Evolutionary conservation across 2,113 vertebrate species (phyloP).

Genomic region (Cranoglanis bouderius): DNA sequence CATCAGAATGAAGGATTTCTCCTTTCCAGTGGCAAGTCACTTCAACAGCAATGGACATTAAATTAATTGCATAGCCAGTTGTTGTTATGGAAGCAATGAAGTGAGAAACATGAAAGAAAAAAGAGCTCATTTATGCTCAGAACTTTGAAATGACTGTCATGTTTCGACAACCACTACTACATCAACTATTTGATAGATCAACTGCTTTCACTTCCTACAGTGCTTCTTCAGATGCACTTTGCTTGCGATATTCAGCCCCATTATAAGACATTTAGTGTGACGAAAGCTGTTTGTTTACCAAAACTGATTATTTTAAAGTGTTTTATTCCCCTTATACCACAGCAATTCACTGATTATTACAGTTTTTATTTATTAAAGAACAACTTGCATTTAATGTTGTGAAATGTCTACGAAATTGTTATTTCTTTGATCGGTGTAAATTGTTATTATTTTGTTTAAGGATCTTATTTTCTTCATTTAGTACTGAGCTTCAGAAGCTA

Average conservation of each 20-base stretch:
- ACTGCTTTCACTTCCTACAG: background rate
- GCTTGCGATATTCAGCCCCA: background rate
- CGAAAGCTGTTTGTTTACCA: background rate
- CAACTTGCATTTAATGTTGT: background rate
- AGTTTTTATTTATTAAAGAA: background rate
- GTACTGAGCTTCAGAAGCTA: too few relatives aligned
- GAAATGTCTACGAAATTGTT: too few relatives aligned
- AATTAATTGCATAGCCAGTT: background rate
- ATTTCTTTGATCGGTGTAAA: too few relatives aligned
- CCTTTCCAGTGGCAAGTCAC: background rate
- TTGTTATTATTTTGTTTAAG: too few relatives aligned
- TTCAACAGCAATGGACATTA: background rate
- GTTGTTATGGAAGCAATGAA: background rate
- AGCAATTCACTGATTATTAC: background rate
- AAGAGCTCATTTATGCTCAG: background rate
- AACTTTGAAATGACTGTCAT: background rate
- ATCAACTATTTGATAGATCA: background rate
- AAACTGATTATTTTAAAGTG: background rate
- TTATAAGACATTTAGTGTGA: background rate
- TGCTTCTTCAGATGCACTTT: background rate
- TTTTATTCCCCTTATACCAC: background rate
- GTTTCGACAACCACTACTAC: background rate
- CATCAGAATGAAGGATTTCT: constrained; percentile 4
- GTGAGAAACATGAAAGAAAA: background rate
- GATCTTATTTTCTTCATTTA: too few relatives aligned